These are phyloP conservation scores for Anarrhichthys ocellatus DNA, from an alignment of 2,113 vertebrate genomes.

Conservation along the genomic window DNA sequence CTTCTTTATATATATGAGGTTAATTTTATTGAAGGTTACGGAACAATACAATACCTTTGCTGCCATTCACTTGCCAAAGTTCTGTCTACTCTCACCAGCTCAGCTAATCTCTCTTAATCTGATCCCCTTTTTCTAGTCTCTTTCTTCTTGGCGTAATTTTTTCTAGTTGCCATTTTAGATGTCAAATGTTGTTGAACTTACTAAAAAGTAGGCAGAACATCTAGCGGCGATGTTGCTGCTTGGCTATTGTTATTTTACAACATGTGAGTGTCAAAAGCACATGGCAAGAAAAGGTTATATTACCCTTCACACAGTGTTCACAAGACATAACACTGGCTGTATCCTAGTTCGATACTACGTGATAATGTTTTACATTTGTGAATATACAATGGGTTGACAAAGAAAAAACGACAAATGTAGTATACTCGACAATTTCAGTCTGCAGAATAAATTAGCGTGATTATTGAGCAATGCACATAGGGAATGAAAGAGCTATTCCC, in stretches of 20 bases:
- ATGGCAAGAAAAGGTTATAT: neutral
- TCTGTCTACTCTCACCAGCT: conserved; percentile 13
- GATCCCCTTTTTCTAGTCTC: neutral
- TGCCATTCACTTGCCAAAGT: neutral
- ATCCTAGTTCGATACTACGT: neutral
- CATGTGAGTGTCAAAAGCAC: neutral
- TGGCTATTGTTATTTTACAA: neutral
- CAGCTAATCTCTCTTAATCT: neutral
- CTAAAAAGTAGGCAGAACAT: neutral
- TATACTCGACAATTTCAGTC: neutral
- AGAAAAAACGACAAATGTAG: neutral
- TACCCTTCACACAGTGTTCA: neutral
- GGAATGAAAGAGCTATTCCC: neutral
- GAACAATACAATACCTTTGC: neutral
- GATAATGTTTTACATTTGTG: neutral
- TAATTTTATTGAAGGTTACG: neutral
- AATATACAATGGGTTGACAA: neutral
- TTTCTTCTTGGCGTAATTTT: neutral
- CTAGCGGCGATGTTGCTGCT: neutral
- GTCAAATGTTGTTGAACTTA: neutral
- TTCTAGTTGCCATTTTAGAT: neutral
- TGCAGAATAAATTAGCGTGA: neutral
- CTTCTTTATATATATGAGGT: neutral
- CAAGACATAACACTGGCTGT: neutral
- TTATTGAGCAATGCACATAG: neutral